Evolutionary conservation across 2,113 vertebrate genomes (phyloP), one percentile per base, ranked within the genome.

Genomic region (Grallaria varia): DNA sequence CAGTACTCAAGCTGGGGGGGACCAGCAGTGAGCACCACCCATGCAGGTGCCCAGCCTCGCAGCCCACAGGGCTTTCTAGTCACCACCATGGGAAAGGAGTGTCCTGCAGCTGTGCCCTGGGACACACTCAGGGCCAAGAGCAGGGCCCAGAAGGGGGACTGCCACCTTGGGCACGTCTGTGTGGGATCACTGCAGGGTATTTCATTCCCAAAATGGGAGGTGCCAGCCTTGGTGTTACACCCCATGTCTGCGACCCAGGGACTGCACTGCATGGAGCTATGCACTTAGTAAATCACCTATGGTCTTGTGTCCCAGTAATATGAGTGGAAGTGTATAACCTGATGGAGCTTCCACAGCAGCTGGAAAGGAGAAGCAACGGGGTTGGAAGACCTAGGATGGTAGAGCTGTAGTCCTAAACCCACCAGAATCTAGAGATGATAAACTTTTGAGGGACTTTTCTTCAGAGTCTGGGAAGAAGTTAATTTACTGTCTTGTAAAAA

Each of bases 31-130:
- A 56, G 20, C 18, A 50, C 20, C 24, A 35, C 27, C 30, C 0
- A 18, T n/a, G 14, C 1, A 1, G 23, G 39, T 4, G 1, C 31
- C 31, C 4, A 6, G 45, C 37, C 58, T 40, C 0, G 1, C 12
- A 25, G n/a, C 30, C 27, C 12, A 5, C 8, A 31, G 33, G n/a
- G 30, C 33, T 47, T 30, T 30, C 55, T 30, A 33, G n/a, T 24
- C 16, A 53, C n/a, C 15, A 35, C 30, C 1, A 2, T 0, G 3
- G 56, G 50, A 71, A 47, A 20, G 25, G 40, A 55, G 14, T 9
- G 6, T 69, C 25, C 66, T 74, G 22, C 30, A 25, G 17, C 39
- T 35, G 1, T 55, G 53, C 25, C 25, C 55, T 78, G 49, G 23
- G 10, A 33, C 15, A 23, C 12, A 4, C 20, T 50, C 30, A 24